Evolutionary conservation across 2,888 invertebrate species (phyloP), one percentile per base, ranked within the genome.

Genomic region (Hydriomena furcata): DNA sequence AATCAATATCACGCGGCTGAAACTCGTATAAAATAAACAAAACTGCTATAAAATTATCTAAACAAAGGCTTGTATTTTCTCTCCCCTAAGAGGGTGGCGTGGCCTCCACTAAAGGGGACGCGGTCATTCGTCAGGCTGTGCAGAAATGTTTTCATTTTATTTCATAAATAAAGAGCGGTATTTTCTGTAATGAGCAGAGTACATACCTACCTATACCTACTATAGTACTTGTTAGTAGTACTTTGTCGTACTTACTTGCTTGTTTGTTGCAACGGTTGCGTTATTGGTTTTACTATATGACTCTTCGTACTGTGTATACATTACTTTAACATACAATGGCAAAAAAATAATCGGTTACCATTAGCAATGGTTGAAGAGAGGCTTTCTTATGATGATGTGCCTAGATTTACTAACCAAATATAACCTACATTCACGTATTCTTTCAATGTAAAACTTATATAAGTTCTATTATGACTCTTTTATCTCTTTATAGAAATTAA

Each of bases 91-190:
- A 42, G 55, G 35, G 31, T 31, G 35, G 41, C 36, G 31, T 38
- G 44, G 61, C 30, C 35, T 28, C 32, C 11, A 36, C 17, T 4
- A 17, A 2, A 50, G 43, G 30, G 49, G 52, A 58, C 43, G 50
- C 52, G 66, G 69, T 73, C 76, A 80, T 81, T 80, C 82, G 82
- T 88, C 89, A 84, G 84, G 74, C 76, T 78, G 79, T 73, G 68
- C 73, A 82, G 75, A 83, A 85, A 86, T 86, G 86, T 89, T 89
- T 86, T 84, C 86, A 87, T 87, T 87, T 88, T 88, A 88, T 88
- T 86, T 87, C 83, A 88, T 88, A 88, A 86, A 63, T 85, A 86
- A 86, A 80, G 80, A 81, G 81, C 73, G 74, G 79, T 79, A 83
- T 84, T 78, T 75, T 71, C 45, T 52, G 79, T 87, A 83, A 86